Percentiles rank a stretch among this genome's conserved stretches.
Evolutionary conservation across 2,797 vertebrate species (phyloP).

Genomic region (Mormyrus hasselquistii): DNA sequence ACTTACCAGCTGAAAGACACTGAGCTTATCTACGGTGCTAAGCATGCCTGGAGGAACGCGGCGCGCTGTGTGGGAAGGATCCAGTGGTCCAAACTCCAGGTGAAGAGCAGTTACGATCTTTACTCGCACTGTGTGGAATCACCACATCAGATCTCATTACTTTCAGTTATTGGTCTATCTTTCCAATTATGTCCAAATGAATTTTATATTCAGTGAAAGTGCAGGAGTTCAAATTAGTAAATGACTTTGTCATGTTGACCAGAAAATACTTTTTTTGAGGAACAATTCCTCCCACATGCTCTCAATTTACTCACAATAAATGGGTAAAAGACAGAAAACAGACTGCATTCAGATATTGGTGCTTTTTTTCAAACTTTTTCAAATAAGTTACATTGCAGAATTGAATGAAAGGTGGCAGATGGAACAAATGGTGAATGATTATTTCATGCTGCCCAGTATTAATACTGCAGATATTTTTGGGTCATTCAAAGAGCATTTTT

Average conservation of each 20-base stretch:
- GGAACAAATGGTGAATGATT: background rate
- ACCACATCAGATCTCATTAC: background rate
- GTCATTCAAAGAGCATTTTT: background rate
- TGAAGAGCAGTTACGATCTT: constrained; percentile 31
- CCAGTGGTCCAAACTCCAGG: constrained; percentile 99
- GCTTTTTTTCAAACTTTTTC: background rate
- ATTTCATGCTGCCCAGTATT: background rate
- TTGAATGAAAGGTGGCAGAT: background rate
- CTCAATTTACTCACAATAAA: background rate
- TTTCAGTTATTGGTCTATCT: background rate
- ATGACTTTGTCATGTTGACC: background rate
- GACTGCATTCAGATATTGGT: background rate
- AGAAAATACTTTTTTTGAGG: background rate
- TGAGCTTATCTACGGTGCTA: constrained; percentile 92
- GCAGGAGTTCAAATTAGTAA: background rate
- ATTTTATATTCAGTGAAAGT: background rate
- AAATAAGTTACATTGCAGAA: background rate
- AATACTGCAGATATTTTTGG: background rate
- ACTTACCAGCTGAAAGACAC: constrained; percentile 93
- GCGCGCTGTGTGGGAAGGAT: constrained; percentile 91
- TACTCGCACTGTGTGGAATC: background rate
- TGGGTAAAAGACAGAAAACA: background rate
- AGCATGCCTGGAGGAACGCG: constrained; percentile 94
- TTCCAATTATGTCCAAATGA: background rate
- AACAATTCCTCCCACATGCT: background rate